Evolutionary conservation across 2,888 invertebrate species (phyloP).

Genomic region (Eupithecia pulchellata): DNA sequence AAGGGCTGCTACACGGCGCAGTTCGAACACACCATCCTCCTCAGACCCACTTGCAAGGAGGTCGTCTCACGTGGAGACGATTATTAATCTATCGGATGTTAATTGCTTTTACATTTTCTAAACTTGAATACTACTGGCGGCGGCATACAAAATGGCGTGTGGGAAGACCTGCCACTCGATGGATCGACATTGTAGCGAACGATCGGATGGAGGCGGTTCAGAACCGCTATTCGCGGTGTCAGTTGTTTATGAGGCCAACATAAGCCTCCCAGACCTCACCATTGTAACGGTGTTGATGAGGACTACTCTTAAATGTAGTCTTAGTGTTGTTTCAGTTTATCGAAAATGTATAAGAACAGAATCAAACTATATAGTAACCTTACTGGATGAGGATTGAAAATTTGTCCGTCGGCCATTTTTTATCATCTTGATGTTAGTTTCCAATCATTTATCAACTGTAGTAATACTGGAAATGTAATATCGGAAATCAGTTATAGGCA

Average conservation of each 20-base stretch:
- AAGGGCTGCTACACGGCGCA: constrained; percentile 99
- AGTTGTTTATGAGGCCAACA: no score
- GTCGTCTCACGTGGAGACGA: constrained; percentile 98
- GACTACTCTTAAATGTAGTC: background rate
- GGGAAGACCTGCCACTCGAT: background rate
- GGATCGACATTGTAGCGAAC: background rate
- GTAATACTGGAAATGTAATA: background rate
- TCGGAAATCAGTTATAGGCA: background rate
- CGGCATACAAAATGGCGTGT: background rate
- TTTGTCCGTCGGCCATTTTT: background rate
- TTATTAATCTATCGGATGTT: constrained; percentile 86
- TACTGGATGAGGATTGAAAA: background rate
- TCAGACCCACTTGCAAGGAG: constrained; percentile 99
- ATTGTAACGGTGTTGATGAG: background rate
- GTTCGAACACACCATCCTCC: constrained; percentile 98
- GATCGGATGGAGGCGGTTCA: background rate
- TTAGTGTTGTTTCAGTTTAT: background rate
- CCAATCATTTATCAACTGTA: background rate
- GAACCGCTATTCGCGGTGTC: no score
- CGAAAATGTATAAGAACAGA: background rate
- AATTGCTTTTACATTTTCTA: background rate
- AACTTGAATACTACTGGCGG: background rate
- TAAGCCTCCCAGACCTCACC: no score
- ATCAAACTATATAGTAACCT: no score
- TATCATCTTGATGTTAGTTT: background rate